Evolutionary conservation across 2,888 invertebrate species (phyloP).

Genomic region (Acrobasis repandana): DNA sequence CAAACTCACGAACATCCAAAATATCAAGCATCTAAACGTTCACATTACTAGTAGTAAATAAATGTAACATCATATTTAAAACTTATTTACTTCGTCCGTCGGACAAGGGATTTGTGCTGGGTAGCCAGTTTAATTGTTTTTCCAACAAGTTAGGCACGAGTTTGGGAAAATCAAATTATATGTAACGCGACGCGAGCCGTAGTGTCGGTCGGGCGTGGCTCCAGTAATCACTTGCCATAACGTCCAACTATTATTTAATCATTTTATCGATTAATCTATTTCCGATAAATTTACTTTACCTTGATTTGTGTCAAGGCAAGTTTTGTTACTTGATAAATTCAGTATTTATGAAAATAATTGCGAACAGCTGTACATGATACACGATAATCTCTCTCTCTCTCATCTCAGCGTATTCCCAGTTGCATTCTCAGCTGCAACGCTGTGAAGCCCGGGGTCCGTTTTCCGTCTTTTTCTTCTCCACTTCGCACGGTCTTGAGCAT

Average conservation of each 20-base stretch:
- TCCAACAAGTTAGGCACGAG: not conserved
- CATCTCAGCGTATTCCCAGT: too few relatives aligned
- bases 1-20: too few relatives aligned
- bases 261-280: constrained; percentile 9
- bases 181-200: not conserved
- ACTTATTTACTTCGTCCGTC: too few relatives aligned
- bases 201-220: constrained; percentile 1
- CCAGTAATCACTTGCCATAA: constrained; percentile 4
- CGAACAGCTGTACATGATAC: not conserved
- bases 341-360: not conserved
- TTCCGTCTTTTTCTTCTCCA: too few relatives aligned
- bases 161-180: not conserved
- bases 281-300: not conserved
- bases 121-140: not conserved
- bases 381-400: too few relatives aligned
- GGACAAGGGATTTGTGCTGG: not conserved
- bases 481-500: too few relatives aligned
- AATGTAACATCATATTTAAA: too few relatives aligned
- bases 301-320: constrained; percentile 13
- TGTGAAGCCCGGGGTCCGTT: too few relatives aligned
- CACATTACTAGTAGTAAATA: too few relatives aligned
- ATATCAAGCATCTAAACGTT: too few relatives aligned
- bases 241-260: not conserved
- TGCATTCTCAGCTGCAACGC: too few relatives aligned
- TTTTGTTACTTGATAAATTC: not conserved